Base-by-base conservation (phyloP, 2,797 vertebrate genomes). In the Cirrhinus mrigala region DNA sequence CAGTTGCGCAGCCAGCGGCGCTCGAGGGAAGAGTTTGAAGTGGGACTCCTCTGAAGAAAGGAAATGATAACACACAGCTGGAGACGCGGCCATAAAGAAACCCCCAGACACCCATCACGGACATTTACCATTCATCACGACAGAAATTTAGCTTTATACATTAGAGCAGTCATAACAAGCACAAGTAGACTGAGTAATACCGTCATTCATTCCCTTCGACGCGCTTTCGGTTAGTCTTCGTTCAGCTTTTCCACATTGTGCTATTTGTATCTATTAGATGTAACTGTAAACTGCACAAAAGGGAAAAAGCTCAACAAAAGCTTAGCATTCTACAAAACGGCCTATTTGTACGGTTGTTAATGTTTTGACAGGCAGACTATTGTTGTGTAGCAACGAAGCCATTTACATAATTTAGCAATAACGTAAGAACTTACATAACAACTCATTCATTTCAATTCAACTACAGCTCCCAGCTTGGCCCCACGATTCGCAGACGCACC, bases 331-430 rank as follows among this genome's bases (percentile, higher is more conserved):
- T 71, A 81, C 64, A 81, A 91, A 90, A 87, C 90, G 92, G 91
- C 78, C 81, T 80, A 89, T 94, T 94, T 90, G 89, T 93, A 90
- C 81, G 90, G 83, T 92, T 94, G 92, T 93, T 93, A 93, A 92
- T 95, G 90, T 95, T 95, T 95, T 94, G 93, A 94, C 93, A 95
- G 92, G 91, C 91, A 89, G 77, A 88, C 90, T 89, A 93, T 94
- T 93, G 94, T 94, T 94, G 92, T 93, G 90, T 94, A 94, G 95
- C 94, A 95, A 96, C 92, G 22, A 87, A 92, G 62, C 89, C 91
- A 95, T 95, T 96, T 94, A 95, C 92, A 94, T 95, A 93, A 95
- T 95, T 94, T 93, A 88, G 93, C 89, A 87, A 92, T 95, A 93
- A 91, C 91, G 92, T 94, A 94, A 95, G 93, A 90, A 91, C 93